phyloP scores from a whole-genome alignment of 2,888 invertebrate genomes.

The Cheilosia scutellata region DNA sequence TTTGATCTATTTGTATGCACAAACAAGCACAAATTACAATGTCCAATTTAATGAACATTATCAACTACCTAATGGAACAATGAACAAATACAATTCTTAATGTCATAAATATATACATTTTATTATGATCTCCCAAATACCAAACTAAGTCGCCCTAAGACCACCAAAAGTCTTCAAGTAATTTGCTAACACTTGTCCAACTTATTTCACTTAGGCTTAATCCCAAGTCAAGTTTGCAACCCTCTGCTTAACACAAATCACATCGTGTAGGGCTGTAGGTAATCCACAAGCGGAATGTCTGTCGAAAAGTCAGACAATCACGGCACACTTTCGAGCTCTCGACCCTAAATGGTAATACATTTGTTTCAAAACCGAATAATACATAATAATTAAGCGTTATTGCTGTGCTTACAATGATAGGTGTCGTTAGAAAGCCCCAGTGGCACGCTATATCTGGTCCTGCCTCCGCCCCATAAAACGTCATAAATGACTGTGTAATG shows the following conservation, averaged over 20 bases:
- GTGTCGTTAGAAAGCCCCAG: slow-evolving; percentile 37
- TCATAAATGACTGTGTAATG: slow-evolving; percentile 30
- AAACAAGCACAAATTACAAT: too few relatives aligned
- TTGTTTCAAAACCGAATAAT: slow-evolving; percentile 50
- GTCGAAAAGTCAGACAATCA: too few relatives aligned
- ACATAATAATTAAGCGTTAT: slow-evolving; percentile 54
- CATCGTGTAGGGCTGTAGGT: background rate
- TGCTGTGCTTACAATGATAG: slow-evolving; percentile 47
- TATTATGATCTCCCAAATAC: too few relatives aligned
- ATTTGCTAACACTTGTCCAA: background rate
- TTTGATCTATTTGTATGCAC: too few relatives aligned
- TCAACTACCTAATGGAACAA: too few relatives aligned
- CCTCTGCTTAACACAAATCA: background rate
- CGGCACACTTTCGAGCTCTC: background rate
- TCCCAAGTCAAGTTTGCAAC: background rate
- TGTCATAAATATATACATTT: too few relatives aligned
- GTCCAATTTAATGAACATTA: too few relatives aligned
- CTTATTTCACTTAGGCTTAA: background rate
- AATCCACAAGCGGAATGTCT: too few relatives aligned
- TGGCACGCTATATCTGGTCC: slow-evolving; percentile 43
- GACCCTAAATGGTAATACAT: slow-evolving; percentile 34
- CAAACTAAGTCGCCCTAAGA: too few relatives aligned
- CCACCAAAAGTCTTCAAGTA: too few relatives aligned
- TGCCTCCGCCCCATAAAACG: background rate
- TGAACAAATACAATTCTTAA: too few relatives aligned